Percentiles rank a stretch among this genome's conserved stretches.
Evolutionary conservation across 2,113 vertebrate species (phyloP).

Genomic region (Albula glossodonta): DNA sequence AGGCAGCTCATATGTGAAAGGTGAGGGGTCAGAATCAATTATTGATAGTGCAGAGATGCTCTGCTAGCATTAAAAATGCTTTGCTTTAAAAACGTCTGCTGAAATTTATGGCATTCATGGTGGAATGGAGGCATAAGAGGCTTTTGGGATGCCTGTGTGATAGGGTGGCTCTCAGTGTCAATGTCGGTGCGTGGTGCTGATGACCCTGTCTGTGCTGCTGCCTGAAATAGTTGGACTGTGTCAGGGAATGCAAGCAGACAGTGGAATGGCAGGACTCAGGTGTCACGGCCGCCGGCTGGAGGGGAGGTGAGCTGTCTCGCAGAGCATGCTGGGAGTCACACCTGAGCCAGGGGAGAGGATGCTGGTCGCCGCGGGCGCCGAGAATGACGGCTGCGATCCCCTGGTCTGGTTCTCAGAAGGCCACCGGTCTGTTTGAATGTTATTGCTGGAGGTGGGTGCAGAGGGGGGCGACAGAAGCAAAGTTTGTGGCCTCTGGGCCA

Average conservation of each 20-base stretch:
- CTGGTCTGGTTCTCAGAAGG: conserved; percentile 67
- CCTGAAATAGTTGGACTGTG: conserved; percentile 42
- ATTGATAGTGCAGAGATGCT: neutral
- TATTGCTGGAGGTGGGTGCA: conserved; percentile 68
- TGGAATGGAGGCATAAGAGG: neutral
- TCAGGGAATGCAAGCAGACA: conserved; percentile 51
- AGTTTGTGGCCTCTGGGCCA: conserved; percentile 58
- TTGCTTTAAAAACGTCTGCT: neutral
- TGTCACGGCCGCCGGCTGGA: conserved; percentile 36
- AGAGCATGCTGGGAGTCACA: conserved; percentile 75
- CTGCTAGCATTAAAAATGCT: neutral
- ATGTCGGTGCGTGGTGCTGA: conserved; percentile 42
- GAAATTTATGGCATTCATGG: conserved; percentile 38
- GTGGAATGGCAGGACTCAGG: conserved; percentile 9
- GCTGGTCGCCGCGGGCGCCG: conserved; percentile 55
- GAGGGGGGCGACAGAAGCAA: conserved; percentile 67
- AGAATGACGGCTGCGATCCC: conserved; percentile 60
- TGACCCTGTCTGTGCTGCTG: conserved; percentile 24
- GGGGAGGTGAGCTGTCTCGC: conserved; percentile 39
- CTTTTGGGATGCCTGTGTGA: neutral
- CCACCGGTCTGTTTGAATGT: conserved; percentile 71
- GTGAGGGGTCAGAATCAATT: neutral
- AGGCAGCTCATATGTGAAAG: neutral
- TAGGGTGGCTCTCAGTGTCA: conserved; percentile 50
- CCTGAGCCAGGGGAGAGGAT: conserved; percentile 74